These are phyloP conservation scores for Erannis defoliaria DNA, from an alignment of 2,888 invertebrate genomes.

Conservation along the genomic window DNA sequence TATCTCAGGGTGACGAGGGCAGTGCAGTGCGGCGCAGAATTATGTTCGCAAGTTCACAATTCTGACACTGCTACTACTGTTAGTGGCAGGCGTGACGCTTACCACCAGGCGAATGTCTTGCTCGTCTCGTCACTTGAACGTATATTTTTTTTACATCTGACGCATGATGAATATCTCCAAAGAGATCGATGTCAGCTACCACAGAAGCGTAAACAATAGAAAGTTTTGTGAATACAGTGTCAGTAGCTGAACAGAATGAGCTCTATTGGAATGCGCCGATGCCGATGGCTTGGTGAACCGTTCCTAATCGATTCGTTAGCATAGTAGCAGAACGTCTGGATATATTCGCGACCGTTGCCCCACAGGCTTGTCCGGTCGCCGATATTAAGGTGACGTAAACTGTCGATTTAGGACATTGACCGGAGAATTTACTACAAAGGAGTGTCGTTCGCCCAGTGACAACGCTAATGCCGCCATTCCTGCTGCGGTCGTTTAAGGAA, in stretches of 20 bases:
- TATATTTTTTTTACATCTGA: no score
- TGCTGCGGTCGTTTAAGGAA: conserved; percentile 34
- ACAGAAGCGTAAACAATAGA: conserved; percentile 43
- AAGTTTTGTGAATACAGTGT: conserved; percentile 43
- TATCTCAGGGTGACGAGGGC: no score
- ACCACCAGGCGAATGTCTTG: no score
- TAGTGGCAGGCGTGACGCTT: no score
- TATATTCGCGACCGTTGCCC: conserved; percentile 61
- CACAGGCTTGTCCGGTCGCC: conserved; percentile 38
- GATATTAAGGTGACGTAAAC: conserved; percentile 70
- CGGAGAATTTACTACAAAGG: conserved; percentile 63
- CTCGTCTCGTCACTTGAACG: no score
- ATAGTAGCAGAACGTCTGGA: conserved; percentile 62
- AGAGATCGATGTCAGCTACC: conserved; percentile 31
- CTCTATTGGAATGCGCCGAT: conserved; percentile 57
- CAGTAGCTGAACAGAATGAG: conserved; percentile 56
- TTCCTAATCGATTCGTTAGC: conserved; percentile 73
- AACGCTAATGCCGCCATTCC: conserved; percentile 26
- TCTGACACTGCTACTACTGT: no score
- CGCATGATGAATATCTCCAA: conserved; percentile 27
- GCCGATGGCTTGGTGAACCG: conserved; percentile 57
- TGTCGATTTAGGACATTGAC: conserved; percentile 71
- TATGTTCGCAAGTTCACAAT: no score
- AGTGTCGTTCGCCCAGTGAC: conserved; percentile 54
- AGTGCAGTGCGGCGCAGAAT: no score